A percentile compares a stretch with the other conserved stretches of the same genome.
Evolutionary conservation across 1,140 invertebrate species (phyloP).

Genomic region (Nephila pilipes): DNA sequence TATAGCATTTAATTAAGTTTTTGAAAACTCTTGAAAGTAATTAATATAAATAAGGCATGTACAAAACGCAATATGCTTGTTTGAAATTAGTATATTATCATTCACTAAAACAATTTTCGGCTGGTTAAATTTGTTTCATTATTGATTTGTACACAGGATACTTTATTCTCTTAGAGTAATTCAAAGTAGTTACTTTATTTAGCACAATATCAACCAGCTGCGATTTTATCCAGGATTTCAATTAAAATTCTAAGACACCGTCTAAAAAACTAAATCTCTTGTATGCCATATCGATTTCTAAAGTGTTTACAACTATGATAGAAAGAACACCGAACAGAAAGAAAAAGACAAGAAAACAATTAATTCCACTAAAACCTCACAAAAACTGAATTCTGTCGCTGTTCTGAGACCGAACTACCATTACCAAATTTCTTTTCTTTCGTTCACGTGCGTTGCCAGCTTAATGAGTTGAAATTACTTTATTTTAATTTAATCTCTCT

Average conservation of each 20-base stretch:
- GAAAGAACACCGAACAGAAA: not conserved
- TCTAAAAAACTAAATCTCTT: not conserved
- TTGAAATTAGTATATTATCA: no score
- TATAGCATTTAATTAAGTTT: no score
- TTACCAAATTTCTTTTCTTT: constrained; percentile 42
- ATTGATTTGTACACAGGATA: no score
- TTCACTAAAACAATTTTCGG: no score
- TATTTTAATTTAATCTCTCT: constrained; percentile 55
- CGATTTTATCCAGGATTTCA: not conserved
- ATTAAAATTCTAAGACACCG: not conserved
- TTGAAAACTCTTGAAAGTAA: no score
- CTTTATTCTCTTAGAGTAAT: no score
- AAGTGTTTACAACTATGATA: not conserved
- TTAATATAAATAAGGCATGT: no score
- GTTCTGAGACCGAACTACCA: not conserved
- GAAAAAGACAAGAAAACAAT: constrained; percentile 38
- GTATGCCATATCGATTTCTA: not conserved
- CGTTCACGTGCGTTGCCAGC: constrained; percentile 36
- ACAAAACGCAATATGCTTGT: no score
- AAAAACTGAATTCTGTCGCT: not conserved
- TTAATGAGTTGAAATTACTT: constrained; percentile 59
- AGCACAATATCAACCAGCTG: no score
- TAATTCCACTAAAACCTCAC: constrained; percentile 13
- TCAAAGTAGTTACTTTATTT: no score
- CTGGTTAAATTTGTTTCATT: no score